Evolutionary conservation across 2,797 vertebrate genomes (phyloP).

Genomic region (Sebastes cheni): DNA sequence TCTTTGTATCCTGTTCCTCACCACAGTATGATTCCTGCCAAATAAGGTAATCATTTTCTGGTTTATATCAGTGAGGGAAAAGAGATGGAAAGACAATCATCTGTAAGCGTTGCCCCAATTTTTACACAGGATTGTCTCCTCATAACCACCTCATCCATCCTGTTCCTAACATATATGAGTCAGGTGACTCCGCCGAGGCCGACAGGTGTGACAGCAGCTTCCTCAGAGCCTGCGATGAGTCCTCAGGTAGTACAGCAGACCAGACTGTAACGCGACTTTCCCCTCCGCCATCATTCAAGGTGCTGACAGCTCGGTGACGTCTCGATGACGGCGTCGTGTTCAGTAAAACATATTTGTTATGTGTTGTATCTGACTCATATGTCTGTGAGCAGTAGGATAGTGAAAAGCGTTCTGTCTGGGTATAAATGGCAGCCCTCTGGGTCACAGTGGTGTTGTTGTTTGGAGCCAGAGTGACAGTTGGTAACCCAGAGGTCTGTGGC

Average conservation of each 20-base stretch:
- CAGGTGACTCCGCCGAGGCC: constrained; percentile 14
- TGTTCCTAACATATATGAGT: not conserved
- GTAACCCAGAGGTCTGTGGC: constrained; percentile 14
- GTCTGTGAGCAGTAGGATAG: constrained; percentile 4
- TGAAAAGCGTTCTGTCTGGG: constrained; percentile 39
- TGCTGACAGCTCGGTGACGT: constrained; percentile 42
- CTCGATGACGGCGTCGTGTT: constrained; percentile 7
- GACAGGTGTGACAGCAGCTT: constrained; percentile 29
- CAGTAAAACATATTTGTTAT: constrained; percentile 4
- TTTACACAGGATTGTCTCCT: not conserved
- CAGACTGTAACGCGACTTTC: constrained; percentile 6
- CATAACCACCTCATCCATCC: constrained; percentile 15
- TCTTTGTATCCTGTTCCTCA: not conserved
- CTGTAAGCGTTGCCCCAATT: not conserved
- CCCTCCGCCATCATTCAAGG: constrained; percentile 22
- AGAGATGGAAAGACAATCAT: not conserved
- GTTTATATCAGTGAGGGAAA: not conserved
- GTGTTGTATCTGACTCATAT: constrained; percentile 48
- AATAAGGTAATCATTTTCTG: constrained; percentile 16
- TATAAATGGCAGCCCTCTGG: constrained; percentile 29
- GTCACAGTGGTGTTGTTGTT: constrained; percentile 34
- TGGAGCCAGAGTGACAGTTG: constrained; percentile 33
- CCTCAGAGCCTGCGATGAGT: not conserved
- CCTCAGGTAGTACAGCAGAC: not conserved
- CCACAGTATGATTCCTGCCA: constrained; percentile 3